A percentile compares a stretch with the other conserved stretches of the same genome.
Conservation (phyloP, 2,888 invertebrate species). For the Lithophane leautieri region DNA sequence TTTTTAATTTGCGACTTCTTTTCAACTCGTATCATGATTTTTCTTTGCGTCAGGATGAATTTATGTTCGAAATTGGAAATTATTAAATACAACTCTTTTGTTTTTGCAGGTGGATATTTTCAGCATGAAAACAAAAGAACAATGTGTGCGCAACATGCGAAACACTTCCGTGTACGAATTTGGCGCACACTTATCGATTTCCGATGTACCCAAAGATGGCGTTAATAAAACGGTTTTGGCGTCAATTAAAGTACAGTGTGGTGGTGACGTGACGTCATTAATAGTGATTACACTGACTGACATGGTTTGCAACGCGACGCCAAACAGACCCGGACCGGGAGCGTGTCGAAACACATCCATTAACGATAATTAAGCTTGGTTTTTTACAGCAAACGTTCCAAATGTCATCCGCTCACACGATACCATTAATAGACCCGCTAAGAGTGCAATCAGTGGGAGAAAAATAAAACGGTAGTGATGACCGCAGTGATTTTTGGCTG, state of each 20-base stretch:
- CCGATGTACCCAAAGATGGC: constrained; percentile 44
- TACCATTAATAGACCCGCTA: constrained; percentile 56
- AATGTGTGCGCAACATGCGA: constrained; percentile 16
- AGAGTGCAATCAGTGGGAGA: constrained; percentile 39
- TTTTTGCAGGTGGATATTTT: too few relatives aligned
- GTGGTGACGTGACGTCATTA: constrained; percentile 66
- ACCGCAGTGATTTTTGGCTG: background rate
- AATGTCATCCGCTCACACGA: constrained; percentile 59
- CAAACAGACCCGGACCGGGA: constrained; percentile 44
- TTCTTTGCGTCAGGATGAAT: too few relatives aligned
- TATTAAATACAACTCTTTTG: too few relatives aligned
- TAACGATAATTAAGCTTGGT: constrained; percentile 68
- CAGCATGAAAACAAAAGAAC: constrained; percentile 21
- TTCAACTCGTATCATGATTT: too few relatives aligned
- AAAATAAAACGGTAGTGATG: constrained; percentile 13
- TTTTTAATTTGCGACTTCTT: background rate
- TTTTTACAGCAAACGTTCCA: constrained; percentile 64
- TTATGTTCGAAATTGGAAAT: too few relatives aligned
- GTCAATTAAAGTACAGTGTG: constrained; percentile 47
- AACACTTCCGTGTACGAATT: constrained; percentile 49
- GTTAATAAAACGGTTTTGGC: constrained; percentile 40
- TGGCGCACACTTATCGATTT: constrained; percentile 44
- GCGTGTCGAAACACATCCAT: constrained; percentile 72
- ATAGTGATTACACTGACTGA: constrained; percentile 67
- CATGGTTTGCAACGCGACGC: constrained; percentile 67